Percentiles rank a stretch among this genome's conserved stretches.
Conservation (phyloP, 2,797 vertebrate genomes). For the Acanthurus tractus region DNA sequence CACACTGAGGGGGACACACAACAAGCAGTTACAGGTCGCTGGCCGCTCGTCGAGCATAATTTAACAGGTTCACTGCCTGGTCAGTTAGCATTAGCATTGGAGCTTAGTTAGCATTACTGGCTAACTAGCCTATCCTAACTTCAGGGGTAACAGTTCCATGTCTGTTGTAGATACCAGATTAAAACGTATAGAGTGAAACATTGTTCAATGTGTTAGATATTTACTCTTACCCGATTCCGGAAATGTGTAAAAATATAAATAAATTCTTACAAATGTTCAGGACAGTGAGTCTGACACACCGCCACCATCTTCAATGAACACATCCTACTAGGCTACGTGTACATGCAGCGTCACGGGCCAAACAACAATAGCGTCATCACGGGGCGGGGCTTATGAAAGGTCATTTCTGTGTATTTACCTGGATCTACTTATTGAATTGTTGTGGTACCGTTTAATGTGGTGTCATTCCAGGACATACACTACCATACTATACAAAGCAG, state of each 20-base stretch:
- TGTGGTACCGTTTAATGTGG: too few relatives aligned
- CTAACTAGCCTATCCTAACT: constrained; percentile 70
- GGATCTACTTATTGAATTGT: not conserved
- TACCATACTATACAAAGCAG: too few relatives aligned
- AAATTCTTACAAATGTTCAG: constrained; percentile 83
- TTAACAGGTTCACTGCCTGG: constrained; percentile 68
- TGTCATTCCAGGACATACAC: too few relatives aligned
- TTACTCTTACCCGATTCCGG: constrained; percentile 52
- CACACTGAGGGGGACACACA: not conserved
- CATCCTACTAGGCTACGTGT: constrained; percentile 93
- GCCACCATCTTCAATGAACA: constrained; percentile 88
- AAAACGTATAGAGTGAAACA: constrained; percentile 12
- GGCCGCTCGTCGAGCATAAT: constrained; percentile 42
- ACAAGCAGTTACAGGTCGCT: constrained; percentile 20
- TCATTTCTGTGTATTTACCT: not conserved
- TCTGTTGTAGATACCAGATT: not conserved
- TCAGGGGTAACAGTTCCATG: constrained; percentile 52
- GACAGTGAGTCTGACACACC: constrained; percentile 80
- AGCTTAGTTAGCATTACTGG: constrained; percentile 66
- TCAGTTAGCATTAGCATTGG: constrained; percentile 73
- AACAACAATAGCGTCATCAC: constrained; percentile 69
- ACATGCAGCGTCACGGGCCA: constrained; percentile 84
- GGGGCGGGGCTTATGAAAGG: constrained; percentile 50
- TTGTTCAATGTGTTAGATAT: not conserved
- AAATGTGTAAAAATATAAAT: constrained; percentile 59